phyloP scores from a whole-genome alignment of 2,888 invertebrate genomes.

The Andrena bucephala region DNA sequence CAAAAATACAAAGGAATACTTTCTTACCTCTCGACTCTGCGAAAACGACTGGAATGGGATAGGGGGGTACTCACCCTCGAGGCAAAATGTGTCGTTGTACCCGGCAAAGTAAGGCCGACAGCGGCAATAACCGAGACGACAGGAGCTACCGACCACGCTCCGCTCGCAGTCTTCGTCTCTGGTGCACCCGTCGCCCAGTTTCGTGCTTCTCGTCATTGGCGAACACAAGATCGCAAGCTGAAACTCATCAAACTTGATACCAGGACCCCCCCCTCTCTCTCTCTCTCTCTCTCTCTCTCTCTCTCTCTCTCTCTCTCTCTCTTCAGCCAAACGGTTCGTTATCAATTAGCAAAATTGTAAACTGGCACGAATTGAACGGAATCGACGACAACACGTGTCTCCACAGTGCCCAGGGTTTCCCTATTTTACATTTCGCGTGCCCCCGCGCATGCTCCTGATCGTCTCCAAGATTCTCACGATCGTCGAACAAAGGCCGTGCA shows the following conservation, averaged over 20 bases:
- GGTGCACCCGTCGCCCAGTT: constrained; percentile 88
- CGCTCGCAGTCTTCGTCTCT: constrained; percentile 88
- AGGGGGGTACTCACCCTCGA: constrained; percentile 89
- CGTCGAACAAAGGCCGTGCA: constrained; percentile 74
- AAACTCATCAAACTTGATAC: neutral
- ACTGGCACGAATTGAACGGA: neutral
- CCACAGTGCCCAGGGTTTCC: neutral
- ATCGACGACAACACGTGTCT: neutral
- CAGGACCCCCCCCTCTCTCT: neutral
- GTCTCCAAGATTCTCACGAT: constrained; percentile 77
- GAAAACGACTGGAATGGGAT: neutral
- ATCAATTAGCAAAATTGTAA: neutral
- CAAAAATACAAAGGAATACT: neutral
- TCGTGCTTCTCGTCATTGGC: constrained; percentile 68
- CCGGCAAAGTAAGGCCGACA: constrained; percentile 94
- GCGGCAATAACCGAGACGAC: constrained; percentile 90
- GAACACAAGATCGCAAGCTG: constrained; percentile 39
- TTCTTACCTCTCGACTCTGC: neutral
- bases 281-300: neutral
- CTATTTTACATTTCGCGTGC: too few relatives aligned
- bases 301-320: neutral
- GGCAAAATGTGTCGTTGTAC: constrained; percentile 91
- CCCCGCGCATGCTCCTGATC: neutral
- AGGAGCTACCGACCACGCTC: constrained; percentile 88
- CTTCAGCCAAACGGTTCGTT: neutral